Evolutionary conservation across 2,888 invertebrate species (phyloP).

Genomic region (Brachylomia viminalis): DNA sequence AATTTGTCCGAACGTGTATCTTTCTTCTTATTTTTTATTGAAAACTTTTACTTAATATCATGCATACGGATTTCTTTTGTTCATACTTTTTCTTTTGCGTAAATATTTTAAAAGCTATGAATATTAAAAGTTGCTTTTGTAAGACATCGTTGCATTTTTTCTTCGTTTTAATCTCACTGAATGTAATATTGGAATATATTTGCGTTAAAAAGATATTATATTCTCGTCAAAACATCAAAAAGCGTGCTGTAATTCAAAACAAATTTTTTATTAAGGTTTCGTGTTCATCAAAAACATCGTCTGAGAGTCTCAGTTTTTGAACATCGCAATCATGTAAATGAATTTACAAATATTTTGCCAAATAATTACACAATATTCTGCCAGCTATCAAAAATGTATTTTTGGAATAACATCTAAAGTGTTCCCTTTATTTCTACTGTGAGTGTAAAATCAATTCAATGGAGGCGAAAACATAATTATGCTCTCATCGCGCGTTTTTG

Average conservation of each 20-base stretch:
- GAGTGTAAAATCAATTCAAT: conserved; percentile 16
- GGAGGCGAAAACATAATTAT: conserved; percentile 39
- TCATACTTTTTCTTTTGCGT: neutral
- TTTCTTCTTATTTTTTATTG: neutral
- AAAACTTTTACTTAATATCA: neutral
- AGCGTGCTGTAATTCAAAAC: neutral
- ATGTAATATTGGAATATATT: neutral
- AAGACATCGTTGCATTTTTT: neutral
- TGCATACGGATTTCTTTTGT: neutral
- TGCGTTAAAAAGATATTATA: neutral
- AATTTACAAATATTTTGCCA: neutral
- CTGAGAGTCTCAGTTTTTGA: neutral
- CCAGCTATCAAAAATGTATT: neutral
- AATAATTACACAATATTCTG: neutral
- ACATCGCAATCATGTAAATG: neutral
- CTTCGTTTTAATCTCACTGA: neutral
- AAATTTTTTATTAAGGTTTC: conserved; percentile 20
- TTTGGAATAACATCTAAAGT: neutral
- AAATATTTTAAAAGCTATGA: neutral
- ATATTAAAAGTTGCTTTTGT: neutral
- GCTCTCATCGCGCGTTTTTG: neutral
- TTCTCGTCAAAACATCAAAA: neutral
- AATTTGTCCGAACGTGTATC: neutral
- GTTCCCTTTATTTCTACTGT: conserved; percentile 7
- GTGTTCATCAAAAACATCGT: conserved; percentile 12